Evolutionary conservation across 2,797 vertebrate genomes (phyloP).

Genomic region (Glyptemys insculpta): DNA sequence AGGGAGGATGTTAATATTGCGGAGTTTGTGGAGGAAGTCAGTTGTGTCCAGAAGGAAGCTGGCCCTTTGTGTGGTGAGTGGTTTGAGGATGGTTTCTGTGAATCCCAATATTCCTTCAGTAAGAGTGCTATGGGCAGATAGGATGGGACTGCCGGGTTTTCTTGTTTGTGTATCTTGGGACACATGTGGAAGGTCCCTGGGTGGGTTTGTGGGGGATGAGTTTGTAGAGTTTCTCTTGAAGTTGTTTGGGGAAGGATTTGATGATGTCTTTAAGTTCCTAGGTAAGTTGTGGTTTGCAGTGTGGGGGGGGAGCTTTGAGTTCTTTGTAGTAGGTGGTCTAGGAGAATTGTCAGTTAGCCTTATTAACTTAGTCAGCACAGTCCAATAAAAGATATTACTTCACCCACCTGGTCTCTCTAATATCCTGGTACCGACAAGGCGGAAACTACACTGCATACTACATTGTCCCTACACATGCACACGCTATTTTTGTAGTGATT

Average conservation of each 20-base stretch:
- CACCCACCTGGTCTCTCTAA: neutral
- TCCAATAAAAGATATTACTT: neutral
- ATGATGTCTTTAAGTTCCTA: no score
- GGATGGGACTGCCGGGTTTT: neutral
- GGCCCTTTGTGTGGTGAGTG: neutral
- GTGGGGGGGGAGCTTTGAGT: neutral
- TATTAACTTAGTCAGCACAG: neutral
- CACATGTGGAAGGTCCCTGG: neutral
- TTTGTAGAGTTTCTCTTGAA: neutral
- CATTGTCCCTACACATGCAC: neutral
- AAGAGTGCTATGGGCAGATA: neutral
- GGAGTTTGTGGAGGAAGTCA: neutral
- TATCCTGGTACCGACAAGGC: neutral
- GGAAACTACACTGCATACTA: neutral
- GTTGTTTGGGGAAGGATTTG: neutral
- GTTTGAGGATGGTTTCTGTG: neutral
- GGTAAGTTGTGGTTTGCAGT: no score
- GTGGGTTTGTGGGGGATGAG: no score
- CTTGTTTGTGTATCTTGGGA: neutral
- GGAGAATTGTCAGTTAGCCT: neutral
- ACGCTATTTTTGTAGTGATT: neutral
- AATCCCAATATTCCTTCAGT: neutral
- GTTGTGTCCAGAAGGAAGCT: neutral
- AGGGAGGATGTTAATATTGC: neutral
- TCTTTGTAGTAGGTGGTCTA: neutral